Evolutionary conservation across 2,888 invertebrate genomes (phyloP).

Genomic region (Merodon equestris): DNA sequence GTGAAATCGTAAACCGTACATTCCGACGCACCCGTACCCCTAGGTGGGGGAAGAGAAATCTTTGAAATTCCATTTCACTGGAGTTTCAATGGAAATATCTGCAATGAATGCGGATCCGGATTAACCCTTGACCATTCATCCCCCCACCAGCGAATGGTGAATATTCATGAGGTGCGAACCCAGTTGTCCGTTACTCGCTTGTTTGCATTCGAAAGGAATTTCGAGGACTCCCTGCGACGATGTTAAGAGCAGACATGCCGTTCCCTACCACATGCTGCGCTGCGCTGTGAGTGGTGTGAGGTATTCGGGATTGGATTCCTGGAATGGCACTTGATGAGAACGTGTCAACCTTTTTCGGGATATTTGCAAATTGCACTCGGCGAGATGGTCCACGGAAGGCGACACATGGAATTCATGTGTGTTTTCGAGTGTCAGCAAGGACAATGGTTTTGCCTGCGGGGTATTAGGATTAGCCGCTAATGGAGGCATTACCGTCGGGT

Average conservation of each 20-base stretch:
- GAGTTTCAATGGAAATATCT: constrained; percentile 12
- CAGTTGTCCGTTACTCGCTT: neutral
- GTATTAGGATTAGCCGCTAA: constrained; percentile 48
- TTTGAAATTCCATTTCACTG: neutral
- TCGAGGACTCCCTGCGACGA: constrained; percentile 30
- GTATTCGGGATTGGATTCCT: constrained; percentile 26
- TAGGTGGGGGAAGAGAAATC: neutral
- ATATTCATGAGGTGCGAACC: constrained; percentile 45
- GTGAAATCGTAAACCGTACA: constrained; percentile 51
- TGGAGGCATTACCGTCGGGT: constrained; percentile 42
- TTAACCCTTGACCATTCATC: constrained; percentile 42
- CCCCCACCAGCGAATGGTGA: constrained; percentile 1
- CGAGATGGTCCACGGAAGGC: constrained; percentile 4
- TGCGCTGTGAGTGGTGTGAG: constrained; percentile 9
- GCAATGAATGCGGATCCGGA: constrained; percentile 24
- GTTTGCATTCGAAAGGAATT: constrained; percentile 13
- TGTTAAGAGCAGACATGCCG: constrained; percentile 42
- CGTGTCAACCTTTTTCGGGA: constrained; percentile 48
- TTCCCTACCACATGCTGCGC: constrained; percentile 54
- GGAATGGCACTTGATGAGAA: constrained; percentile 45
- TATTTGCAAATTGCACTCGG: constrained; percentile 39
- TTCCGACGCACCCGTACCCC: neutral
- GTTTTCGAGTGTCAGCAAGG: constrained; percentile 20
- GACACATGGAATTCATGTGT: constrained; percentile 47
- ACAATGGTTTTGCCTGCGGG: constrained; percentile 2